Conservation (phyloP, 2,113 vertebrate species). For the Scortum barcoo region DNA sequence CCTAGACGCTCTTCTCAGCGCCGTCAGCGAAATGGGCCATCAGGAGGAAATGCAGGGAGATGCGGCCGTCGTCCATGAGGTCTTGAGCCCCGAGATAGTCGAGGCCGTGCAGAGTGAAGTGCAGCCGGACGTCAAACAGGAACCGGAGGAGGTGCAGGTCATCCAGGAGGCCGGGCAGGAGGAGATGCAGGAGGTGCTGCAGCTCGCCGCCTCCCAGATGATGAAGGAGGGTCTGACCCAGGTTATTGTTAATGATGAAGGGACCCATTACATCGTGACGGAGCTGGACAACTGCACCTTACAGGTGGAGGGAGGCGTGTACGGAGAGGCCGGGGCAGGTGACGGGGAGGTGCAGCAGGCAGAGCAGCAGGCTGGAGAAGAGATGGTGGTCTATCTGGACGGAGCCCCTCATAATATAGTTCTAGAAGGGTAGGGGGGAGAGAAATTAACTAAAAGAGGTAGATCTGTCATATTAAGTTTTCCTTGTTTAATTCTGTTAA, state of each 20-base stretch:
- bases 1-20: conserved; percentile 93
- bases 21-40: conserved; percentile 91
- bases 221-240: conserved; percentile 95
- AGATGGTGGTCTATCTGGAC: conserved; percentile 92
- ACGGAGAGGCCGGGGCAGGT: conserved; percentile 68
- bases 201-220: conserved; percentile 93
- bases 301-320: conserved; percentile 86
- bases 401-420: conserved; percentile 78
- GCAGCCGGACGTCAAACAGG: conserved; percentile 64
- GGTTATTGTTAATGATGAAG: conserved; percentile 95
- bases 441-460: not conserved
- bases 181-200: conserved; percentile 92
- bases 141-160: conserved; percentile 81
- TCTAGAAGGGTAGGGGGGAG: conserved; percentile 65
- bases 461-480: conserved; percentile 1
- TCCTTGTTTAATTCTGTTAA: conserved; percentile 4
- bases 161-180: conserved; percentile 83
- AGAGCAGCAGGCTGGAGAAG: conserved; percentile 77
- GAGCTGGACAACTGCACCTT: conserved; percentile 89
- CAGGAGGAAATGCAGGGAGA: conserved; percentile 76
- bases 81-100: conserved; percentile 58
- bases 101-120: conserved; percentile 20
- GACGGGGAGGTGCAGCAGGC: conserved; percentile 53
- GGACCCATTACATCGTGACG: conserved; percentile 97
- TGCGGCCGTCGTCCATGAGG: conserved; percentile 59